Evolutionary conservation across 2,797 vertebrate species (phyloP), one percentile per base, ranked within the genome.

Genomic region (Aldrovandia affinis): DNA sequence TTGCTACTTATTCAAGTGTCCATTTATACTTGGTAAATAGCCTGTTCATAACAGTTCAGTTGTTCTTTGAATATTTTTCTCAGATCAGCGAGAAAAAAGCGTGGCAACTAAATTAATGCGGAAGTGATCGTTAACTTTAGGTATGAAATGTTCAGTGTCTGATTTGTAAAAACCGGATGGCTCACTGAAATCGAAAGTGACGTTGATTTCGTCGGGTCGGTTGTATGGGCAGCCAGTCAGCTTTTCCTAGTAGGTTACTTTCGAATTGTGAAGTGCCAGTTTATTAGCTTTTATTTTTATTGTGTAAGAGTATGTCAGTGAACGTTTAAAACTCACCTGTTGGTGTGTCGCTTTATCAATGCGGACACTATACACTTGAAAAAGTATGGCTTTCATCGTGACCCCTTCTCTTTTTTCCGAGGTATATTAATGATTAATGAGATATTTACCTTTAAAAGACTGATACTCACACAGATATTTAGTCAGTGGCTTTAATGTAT

Each of bases 101-200:
- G 39, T 44, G 73, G 39, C 42, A 70, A 47, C 22, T 39, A 77
- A 44, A 47, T 47, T 25, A 47, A 77, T 77, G 73, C 73, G 73
- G 73, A 77, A 77, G 42, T 77, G 73, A 42, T 75, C 36, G 10
- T 75, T 75, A 77, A 47, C 22, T 44, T 22, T 77, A n/a, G 22
- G 55, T 47, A 77, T 39, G 36, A 75, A 39, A 44, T 77, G 73
- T 47, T 44, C 73, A 39, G 10, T 77, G 70, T 18, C 8, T 47
- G 18, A 25, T 47, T 77, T n/a, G 39, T n/a, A 42, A 18, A 25
- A 77, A n/a, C 39, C 42, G 4, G 39, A 77, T 22, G 44, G 39
- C 1, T 73, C 30, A 70, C 7, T 77, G 73, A 77, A 77, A 77
- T 47, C 22, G 42, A 42, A 42, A 44, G 39, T 77, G 73, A 47